A percentile compares a stretch with the other conserved stretches of the same genome.
Evolutionary conservation across 2,113 vertebrate species (phyloP).

Genomic region (Cercopithecus mona): DNA sequence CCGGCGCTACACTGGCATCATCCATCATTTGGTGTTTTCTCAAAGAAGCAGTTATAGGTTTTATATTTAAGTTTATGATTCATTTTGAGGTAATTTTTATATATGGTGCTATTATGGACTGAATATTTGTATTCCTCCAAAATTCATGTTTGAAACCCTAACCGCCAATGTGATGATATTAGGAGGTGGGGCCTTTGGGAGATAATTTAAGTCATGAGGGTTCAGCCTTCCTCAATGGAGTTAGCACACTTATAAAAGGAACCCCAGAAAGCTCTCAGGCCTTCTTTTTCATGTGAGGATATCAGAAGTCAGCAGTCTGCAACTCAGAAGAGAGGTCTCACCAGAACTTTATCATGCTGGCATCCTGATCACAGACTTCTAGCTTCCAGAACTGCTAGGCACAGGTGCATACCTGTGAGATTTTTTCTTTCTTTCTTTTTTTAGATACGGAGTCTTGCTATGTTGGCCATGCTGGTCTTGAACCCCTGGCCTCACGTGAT

Average conservation of each 20-base stretch:
- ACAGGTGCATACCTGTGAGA: neutral
- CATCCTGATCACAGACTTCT: neutral
- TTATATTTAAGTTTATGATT: slow-evolving; percentile 17
- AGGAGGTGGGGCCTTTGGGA: neutral
- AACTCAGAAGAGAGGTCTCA: neutral
- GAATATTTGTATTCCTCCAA: neutral
- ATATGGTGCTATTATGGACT: neutral
- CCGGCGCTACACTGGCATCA: too few relatives aligned
- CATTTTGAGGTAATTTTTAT: neutral
- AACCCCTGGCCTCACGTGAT: too few relatives aligned
- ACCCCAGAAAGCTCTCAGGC: neutral
- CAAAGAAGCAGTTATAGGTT: neutral
- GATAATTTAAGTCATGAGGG: neutral
- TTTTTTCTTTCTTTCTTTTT: too few relatives aligned
- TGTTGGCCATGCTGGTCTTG: too few relatives aligned
- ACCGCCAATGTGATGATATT: neutral
- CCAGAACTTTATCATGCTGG: neutral
- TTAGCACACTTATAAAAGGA: neutral
- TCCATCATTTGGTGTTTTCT: too few relatives aligned
- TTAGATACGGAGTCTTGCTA: too few relatives aligned
- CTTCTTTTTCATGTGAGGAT: neutral
- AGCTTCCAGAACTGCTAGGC: neutral
- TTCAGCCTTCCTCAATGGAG: neutral
- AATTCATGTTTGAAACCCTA: neutral
- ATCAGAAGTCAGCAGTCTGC: neutral